Evolutionary conservation across 2,888 invertebrate genomes (phyloP), one percentile per base, ranked within the genome.

Genomic region (Dorcus hopei): DNA sequence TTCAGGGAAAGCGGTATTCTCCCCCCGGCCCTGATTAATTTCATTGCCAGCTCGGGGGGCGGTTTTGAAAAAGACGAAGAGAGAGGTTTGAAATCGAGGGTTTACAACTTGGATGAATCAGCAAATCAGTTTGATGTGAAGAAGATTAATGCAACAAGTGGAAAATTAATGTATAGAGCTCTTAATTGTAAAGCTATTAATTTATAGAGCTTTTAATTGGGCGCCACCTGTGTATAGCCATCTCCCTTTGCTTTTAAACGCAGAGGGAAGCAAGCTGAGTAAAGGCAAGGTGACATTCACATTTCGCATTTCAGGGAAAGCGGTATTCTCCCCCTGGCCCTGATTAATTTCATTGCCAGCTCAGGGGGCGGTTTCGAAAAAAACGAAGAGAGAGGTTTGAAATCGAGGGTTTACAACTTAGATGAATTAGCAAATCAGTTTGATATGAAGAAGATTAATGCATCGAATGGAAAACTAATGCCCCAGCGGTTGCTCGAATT

Each of bases 151-250:
- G 80, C 84, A 0, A 87, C 88, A 73, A 89, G 93, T 0, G 88
- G 89, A 63, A 86, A 88, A 54, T 77, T 95, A 1, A 87, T 87
- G 75, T n/a, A n/a, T n/a, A n/a, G n/a, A n/a, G n/a, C n/a, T n/a
- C n/a, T n/a, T n/a, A n/a, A n/a, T n/a, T n/a, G n/a, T n/a, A n/a
- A n/a, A n/a, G n/a, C n/a, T n/a, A n/a, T n/a, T n/a, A n/a, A n/a
- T n/a, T n/a, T n/a, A n/a, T n/a, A 90, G 91, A 76, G 96, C 97
- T 0, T 95, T 99, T 76, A 90, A 88, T 40, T 97, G 97, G 97
- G 75, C 79, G 1, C 91, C 95, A 0, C 99, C 99, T 0, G 73
- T 80, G 54, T 99, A 86, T 76, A 95, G 90, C 0, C 99, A 99
- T 76, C 81, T 99, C 59, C 97, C 99, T 0, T 81, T 99, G 1